Evolutionary conservation across 2,888 invertebrate species (phyloP).

Genomic region (Melanostoma mellinum): DNA sequence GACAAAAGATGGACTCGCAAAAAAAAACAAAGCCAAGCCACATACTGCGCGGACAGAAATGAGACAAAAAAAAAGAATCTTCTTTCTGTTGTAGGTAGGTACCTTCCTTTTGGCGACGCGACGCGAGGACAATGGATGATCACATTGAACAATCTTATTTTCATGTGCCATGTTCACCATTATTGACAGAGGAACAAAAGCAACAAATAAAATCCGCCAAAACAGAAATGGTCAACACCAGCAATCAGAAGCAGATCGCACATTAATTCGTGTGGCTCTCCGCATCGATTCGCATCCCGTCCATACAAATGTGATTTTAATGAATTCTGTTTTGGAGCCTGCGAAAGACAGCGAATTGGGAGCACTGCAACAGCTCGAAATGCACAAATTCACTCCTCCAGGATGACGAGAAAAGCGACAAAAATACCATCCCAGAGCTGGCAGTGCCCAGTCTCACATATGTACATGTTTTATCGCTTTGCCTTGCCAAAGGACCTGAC

Average conservation of each 20-base stretch:
- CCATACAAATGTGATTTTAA: constrained; percentile 72
- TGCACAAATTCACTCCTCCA: constrained; percentile 66
- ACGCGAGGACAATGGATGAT: constrained; percentile 62
- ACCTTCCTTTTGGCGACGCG: constrained; percentile 26
- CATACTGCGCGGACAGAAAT: not conserved
- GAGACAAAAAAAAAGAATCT: constrained; percentile 35
- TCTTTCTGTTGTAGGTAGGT: constrained; percentile 26
- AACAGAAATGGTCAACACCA: constrained; percentile 62
- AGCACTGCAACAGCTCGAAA: constrained; percentile 61
- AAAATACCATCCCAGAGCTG: not conserved
- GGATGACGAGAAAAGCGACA: constrained; percentile 10
- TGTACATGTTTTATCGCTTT: constrained; percentile 66
- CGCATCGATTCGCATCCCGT: constrained; percentile 59
- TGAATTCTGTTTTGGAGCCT: constrained; percentile 57
- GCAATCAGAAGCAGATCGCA: constrained; percentile 50
- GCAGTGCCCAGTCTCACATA: constrained; percentile 7
- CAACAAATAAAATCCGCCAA: constrained; percentile 12
- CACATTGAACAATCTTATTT: constrained; percentile 71
- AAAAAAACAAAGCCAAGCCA: constrained; percentile 5
- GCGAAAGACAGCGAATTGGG: constrained; percentile 61
- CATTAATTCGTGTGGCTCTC: constrained; percentile 55
- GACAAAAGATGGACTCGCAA: not conserved
- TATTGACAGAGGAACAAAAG: constrained; percentile 53
- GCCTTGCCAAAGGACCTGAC: constrained; percentile 34
- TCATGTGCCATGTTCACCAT: constrained; percentile 69